phyloP scores from a whole-genome alignment of 1,140 invertebrate genomes.

The Atta cephalotes region DNA sequence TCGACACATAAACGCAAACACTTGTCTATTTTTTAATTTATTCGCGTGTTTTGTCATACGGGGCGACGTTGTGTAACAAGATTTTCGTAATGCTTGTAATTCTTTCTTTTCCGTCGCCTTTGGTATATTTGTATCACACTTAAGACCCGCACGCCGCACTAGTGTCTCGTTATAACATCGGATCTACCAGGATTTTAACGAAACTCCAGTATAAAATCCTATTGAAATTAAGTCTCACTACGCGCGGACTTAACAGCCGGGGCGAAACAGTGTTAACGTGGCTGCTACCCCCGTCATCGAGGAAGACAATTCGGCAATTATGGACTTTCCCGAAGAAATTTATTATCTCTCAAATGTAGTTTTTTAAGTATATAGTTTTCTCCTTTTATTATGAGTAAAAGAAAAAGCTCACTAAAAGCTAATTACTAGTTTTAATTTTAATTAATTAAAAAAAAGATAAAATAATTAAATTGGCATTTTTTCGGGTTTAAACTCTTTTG shows the following conservation, averaged over 20 bases:
- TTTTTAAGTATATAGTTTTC: background rate
- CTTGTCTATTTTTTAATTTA: slow-evolving; percentile 42
- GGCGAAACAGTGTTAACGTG: slow-evolving; percentile 20
- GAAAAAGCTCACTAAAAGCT: background rate
- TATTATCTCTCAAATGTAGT: background rate
- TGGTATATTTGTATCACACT: slow-evolving; percentile 72
- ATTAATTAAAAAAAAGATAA: slow-evolving; percentile 5
- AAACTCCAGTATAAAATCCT: slow-evolving; percentile 45
- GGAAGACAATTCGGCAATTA: slow-evolving; percentile 40
- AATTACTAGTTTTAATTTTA: slow-evolving; percentile 33
- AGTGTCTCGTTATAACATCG: slow-evolving; percentile 32
- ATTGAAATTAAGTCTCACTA: slow-evolving; percentile 57
- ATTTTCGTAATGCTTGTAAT: slow-evolving; percentile 73
- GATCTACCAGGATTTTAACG: slow-evolving; percentile 56
- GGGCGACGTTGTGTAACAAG: slow-evolving; percentile 67
- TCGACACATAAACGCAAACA: background rate
- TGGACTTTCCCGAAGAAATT: background rate
- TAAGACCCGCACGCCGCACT: slow-evolving; percentile 28
- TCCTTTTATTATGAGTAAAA: background rate
- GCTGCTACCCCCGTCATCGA: slow-evolving; percentile 14
- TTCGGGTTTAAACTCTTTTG: background rate
- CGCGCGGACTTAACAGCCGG: slow-evolving; percentile 11
- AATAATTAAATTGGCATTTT: background rate
- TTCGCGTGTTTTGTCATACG: slow-evolving; percentile 58
- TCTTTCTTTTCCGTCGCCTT: slow-evolving; percentile 67